Evolutionary conservation across 1,140 invertebrate genomes (phyloP), one percentile per base, ranked within the genome.

Genomic region (Wasmannia auropunctata): DNA sequence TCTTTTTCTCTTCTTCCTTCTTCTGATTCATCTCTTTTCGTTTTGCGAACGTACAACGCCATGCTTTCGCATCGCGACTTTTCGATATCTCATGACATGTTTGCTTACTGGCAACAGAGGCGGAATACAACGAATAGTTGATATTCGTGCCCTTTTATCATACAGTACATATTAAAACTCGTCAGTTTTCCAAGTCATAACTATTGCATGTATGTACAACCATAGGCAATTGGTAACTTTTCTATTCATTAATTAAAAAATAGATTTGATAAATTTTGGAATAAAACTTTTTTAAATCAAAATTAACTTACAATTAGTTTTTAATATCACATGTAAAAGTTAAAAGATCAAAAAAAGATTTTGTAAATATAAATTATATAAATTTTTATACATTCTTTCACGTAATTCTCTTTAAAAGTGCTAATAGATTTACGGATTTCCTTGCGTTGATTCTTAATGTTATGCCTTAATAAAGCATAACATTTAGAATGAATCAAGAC

Each of bases 71-170:
- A 69, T 87, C 86, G 79, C 86, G 85, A 89, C 91, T 88, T 85
- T 87, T 85, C 85, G 89, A 91, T 92, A 92, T 93, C 91, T 89
- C 69, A 86, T 83, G 88, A 90, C 86, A 90, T 91, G 86, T 93
- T 91, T 92, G 88, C 90, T 91, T 79, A 34, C 28, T 75, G 25
- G 22, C 10, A 40, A 79, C 56, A 51, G 40, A 25, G 16, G 1
- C 22, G 58, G 28, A 63, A 37, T 11, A 43, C 6, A 2, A 43
- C 5, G 22, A n/a, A 65, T 65, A 49, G 22, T 28, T 58, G 34
- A 80, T n/a, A n/a, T 28, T 37, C 10, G 1, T 46, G 22, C 14
- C 22, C 11, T 60, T 43, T 40, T 37, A 58, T 40, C 28, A 40
- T 11, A 16, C 0, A 31, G 0, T 10, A 72, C 31, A 8, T 49